Conservation (phyloP, 2,113 vertebrate species). For the Oostethus manadensis region DNA sequence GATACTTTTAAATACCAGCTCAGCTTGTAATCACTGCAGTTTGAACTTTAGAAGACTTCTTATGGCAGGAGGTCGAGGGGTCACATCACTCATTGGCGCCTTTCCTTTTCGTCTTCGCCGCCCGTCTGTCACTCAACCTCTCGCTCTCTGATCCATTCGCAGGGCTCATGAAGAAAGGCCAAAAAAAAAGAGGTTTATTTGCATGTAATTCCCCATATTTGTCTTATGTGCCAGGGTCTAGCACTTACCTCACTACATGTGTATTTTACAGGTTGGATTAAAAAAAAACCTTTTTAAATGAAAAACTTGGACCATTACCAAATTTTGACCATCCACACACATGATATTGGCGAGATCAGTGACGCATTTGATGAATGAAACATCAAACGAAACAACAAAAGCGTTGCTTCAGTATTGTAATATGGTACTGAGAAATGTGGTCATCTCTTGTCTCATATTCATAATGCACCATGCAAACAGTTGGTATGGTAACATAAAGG, state of each 20-base stretch:
- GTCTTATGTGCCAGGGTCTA: conserved; percentile 9
- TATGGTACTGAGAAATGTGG: too few relatives aligned
- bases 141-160: conserved; percentile 37
- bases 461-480: too few relatives aligned
- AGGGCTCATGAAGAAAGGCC: conserved; percentile 34
- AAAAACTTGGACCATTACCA: conserved; percentile 54
- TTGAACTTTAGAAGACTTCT: conserved; percentile 66
- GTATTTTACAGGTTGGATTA: conserved; percentile 44
- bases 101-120: conserved; percentile 41
- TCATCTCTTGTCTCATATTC: too few relatives aligned
- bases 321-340: conserved; percentile 70
- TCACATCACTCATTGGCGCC: conserved; percentile 51
- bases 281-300: conserved; percentile 38
- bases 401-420: too few relatives aligned
- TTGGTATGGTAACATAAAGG: too few relatives aligned
- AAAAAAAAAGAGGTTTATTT: conserved; percentile 21
- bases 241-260: conserved; percentile 18
- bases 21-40: conserved; percentile 65
- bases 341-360: conserved; percentile 45
- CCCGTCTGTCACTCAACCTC: conserved; percentile 47
- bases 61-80: conserved; percentile 69
- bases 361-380: conserved; percentile 46
- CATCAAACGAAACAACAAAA: too few relatives aligned
- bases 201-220: conserved; percentile 16
- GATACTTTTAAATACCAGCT: conserved; percentile 60